These are phyloP conservation scores for Penaeus japonicus DNA, from an alignment of 1,140 invertebrate genomes.

Conservation along the genomic window DNA sequence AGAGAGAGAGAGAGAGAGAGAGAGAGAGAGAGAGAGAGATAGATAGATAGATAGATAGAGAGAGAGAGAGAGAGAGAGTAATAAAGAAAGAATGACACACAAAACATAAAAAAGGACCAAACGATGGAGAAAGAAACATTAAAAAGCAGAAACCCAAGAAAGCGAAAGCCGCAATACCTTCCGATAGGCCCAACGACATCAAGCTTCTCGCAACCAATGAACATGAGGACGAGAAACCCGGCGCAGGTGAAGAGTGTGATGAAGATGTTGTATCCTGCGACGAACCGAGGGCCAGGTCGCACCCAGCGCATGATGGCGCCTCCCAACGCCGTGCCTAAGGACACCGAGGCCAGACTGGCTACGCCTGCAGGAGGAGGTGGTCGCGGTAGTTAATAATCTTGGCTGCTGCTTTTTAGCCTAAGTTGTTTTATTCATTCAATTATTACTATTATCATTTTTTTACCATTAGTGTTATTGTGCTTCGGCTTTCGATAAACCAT, in stretches of 20 bases:
- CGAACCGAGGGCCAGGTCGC: conserved; percentile 16
- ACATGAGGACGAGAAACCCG: conserved; percentile 26
- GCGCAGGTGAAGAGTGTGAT: conserved; percentile 30
- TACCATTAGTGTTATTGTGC: background rate
- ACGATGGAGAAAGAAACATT: too few species aligned
- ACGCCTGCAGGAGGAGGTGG: conserved; percentile 6
- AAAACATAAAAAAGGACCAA: background rate
- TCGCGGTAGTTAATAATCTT: background rate
- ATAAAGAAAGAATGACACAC: background rate
- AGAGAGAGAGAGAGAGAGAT: background rate
- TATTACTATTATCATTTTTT: background rate
- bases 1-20: background rate
- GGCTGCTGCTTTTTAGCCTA: background rate
- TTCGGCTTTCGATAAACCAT: background rate
- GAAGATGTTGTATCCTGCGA: conserved; percentile 49
- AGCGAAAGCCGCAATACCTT: background rate
- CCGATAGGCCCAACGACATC: conserved; percentile 9
- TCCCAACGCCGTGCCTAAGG: conserved; percentile 41
- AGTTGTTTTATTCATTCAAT: background rate
- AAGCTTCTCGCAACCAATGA: conserved; percentile 30
- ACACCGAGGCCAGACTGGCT: conserved; percentile 34
- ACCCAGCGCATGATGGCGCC: conserved; percentile 34
- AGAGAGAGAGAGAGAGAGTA: background rate
- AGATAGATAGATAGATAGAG: background rate
- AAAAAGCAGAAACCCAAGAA: background rate